A percentile compares a stretch with the other conserved stretches of the same genome.
These are phyloP conservation scores for Pinna nobilis DNA, from an alignment of 1,140 invertebrate genomes.

Conservation along the genomic window DNA sequence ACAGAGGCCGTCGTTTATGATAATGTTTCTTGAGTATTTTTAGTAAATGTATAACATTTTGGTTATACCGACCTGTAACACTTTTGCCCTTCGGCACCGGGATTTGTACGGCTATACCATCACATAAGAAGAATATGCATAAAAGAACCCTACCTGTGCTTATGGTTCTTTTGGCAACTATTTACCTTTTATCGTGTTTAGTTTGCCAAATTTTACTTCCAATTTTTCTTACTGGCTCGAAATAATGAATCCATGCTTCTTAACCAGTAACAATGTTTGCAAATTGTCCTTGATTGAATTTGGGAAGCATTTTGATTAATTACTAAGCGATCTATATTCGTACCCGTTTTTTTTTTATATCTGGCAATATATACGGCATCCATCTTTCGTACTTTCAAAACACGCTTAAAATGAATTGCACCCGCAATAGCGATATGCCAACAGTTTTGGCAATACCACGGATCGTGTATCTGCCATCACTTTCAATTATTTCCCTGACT, in stretches of 20 bases:
- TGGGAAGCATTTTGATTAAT: background rate
- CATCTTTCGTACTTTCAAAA: conserved; percentile 23
- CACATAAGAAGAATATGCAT: conserved; percentile 2
- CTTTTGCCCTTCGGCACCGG: background rate
- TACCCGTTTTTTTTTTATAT: background rate
- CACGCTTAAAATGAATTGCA: background rate
- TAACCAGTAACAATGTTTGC: conserved; percentile 12
- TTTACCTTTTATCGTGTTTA: conserved; percentile 7
- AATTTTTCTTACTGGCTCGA: conserved; percentile 26
- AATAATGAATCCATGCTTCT: conserved; percentile 36
- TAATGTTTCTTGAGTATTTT: background rate
- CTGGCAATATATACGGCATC: conserved; percentile 13
- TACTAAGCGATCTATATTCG: background rate
- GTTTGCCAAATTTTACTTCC: conserved; percentile 18
- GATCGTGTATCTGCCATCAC: conserved; percentile 7
- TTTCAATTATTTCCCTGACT: background rate
- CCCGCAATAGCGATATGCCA: background rate
- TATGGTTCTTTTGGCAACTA: no score
- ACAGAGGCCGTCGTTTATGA: background rate
- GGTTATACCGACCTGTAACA: background rate
- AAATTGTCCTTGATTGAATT: background rate
- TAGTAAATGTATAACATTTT: conserved; percentile 1
- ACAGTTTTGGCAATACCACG: no score
- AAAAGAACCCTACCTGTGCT: conserved; percentile 11
- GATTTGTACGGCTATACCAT: background rate